Evolutionary conservation across 2,888 invertebrate species (phyloP).

Genomic region (Pherbina coryleti): DNA sequence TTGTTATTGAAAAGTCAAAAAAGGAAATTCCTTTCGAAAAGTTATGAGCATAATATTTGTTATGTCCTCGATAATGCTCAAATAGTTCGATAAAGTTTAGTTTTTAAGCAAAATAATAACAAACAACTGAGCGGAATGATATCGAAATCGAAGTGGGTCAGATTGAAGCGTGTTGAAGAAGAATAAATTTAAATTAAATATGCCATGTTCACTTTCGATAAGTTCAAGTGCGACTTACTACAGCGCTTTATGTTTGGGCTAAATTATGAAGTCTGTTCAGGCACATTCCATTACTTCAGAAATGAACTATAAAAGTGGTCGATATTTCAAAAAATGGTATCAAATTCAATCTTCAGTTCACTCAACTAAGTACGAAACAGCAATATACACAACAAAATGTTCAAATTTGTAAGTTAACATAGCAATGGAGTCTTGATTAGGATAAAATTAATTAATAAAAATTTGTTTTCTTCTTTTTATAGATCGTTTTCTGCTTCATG

Average conservation of each 20-base stretch:
- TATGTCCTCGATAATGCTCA: neutral
- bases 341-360: constrained; percentile 14
- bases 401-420: constrained; percentile 59
- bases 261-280: too few relatives aligned
- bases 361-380: constrained; percentile 29
- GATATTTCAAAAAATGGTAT: neutral
- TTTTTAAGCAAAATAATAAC: neutral
- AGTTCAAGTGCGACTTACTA: too few relatives aligned
- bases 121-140: too few relatives aligned
- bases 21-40: too few relatives aligned
- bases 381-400: constrained; percentile 53
- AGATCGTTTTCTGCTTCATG: constrained; percentile 60
- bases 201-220: too few relatives aligned
- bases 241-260: too few relatives aligned
- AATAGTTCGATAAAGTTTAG: neutral
- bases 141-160: too few relatives aligned
- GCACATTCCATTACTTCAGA: too few relatives aligned
- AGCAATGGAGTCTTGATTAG: neutral
- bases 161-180: too few relatives aligned
- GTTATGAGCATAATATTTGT: neutral
- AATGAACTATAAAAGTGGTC: constrained; percentile 8
- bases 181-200: too few relatives aligned
- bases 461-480: neutral
- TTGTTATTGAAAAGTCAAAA: neutral
- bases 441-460: neutral